Evolutionary conservation across 2,113 vertebrate genomes (phyloP), one percentile per base, ranked within the genome.

Genomic region (Cebus imitator): DNA sequence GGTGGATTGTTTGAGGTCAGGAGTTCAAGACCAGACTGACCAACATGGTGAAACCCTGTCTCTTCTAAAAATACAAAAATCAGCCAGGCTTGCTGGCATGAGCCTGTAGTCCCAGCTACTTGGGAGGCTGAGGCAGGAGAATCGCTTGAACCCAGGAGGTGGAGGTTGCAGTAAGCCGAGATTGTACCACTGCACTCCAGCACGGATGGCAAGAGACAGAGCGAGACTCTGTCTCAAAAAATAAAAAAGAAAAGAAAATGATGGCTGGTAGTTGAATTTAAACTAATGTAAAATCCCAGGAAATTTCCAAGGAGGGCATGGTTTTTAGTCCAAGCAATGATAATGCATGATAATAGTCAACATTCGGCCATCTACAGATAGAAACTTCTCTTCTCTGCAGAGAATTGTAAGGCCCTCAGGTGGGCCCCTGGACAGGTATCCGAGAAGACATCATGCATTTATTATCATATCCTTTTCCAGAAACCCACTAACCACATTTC

Each of bases 311-410:
- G 37, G 37, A 11, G 30, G 12, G 3, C 18, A 8, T 68, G 82
- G 73, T 18, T 83, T 72, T n/a, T 17, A 30, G 43, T 16, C 21
- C 35, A 13, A 43, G 21, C 3, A 2, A 23, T 0, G 16, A 6
- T 3, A 30, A 43, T 1, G 5, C 27, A 6, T 64, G 25, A 64
- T 17, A 0, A 3, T 2, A 30, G 55, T 32, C 12, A 1, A 7
- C 2, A 40, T 45, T 6, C 57, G 23, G 37, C 3, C 30, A 3
- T 8, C 83, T 9, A 43, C 21, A 45, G 72, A 58, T 5, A 55
- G 68, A 73, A 6, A 18, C 16, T 27, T 0, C 0, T 30, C 89
- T 20, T 23, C 10, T 2, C 18, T 13, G 35, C 68, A 68, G 32
- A 9, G 30, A 27, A 9, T 35, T 11, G 1, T 2, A n/a, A 11